Conservation (phyloP, 2,888 invertebrate genomes). For the Lasioglossum zephyrum region DNA sequence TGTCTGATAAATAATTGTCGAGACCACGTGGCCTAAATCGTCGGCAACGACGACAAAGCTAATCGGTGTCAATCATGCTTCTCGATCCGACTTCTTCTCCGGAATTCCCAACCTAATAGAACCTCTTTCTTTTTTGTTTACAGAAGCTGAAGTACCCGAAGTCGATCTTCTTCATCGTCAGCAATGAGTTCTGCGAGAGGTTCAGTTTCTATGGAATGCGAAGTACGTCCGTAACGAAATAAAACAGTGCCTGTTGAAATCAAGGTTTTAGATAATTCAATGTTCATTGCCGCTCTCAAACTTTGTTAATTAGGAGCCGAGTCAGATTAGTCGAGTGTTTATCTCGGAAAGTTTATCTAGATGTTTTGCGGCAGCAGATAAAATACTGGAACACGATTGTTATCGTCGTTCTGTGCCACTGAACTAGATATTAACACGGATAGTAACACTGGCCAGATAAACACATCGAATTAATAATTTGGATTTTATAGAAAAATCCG, state of each 20-base stretch:
- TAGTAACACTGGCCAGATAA: not conserved
- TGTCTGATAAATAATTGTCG: conserved; percentile 39
- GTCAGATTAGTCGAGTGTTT: too few species aligned
- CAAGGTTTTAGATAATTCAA: too few species aligned
- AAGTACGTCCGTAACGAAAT: conserved; percentile 88
- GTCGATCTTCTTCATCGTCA: conserved; percentile 96
- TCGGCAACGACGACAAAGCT: conserved; percentile 10
- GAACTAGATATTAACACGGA: not conserved
- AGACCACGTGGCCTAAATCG: conserved; percentile 13
- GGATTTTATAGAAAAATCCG: too few species aligned
- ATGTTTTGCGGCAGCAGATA: not conserved
- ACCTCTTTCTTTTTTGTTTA: conserved; percentile 48
- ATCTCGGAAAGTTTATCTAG: not conserved
- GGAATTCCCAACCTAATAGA: not conserved
- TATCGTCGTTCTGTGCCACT: not conserved
- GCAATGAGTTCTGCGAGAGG: conserved; percentile 99
- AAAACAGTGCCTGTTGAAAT: not conserved
- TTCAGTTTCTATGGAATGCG: conserved; percentile 99
- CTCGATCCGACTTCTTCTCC: not conserved
- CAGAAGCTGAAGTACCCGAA: conserved; percentile 93
- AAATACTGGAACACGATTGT: not conserved
- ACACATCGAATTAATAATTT: too few species aligned
- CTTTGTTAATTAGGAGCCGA: too few species aligned
- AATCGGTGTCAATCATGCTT: conserved; percentile 28
- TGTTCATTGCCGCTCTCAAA: too few species aligned